Conservation (phyloP, 2,797 vertebrate species). For the Rhynchotus rufescens region DNA sequence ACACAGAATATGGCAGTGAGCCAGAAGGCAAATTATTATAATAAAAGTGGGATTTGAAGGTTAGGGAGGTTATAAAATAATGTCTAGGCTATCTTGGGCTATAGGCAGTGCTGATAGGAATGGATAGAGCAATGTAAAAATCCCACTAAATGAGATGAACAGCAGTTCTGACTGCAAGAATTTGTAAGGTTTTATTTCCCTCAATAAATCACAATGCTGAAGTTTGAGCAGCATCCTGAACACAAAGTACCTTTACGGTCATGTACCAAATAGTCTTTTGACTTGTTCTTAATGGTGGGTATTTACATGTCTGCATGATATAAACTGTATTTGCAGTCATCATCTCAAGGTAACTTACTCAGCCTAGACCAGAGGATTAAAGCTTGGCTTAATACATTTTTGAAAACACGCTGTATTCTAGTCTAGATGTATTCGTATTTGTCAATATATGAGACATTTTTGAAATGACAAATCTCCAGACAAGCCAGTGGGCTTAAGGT, state of each 20-base stretch:
- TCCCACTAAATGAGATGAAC: background rate
- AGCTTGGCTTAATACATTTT: background rate
- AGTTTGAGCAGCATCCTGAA: background rate
- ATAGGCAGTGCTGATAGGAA: background rate
- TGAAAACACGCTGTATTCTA: background rate
- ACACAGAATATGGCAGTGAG: background rate
- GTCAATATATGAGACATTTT: background rate
- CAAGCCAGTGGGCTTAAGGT: background rate
- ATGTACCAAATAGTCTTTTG: background rate
- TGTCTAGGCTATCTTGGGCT: background rate
- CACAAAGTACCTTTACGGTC: background rate
- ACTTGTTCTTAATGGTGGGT: background rate
- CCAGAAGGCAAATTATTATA: constrained; percentile 38
- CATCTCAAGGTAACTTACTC: background rate
- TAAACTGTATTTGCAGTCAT: background rate
- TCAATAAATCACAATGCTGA: constrained; percentile 11
- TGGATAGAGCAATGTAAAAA: background rate
- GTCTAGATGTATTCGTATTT: background rate
- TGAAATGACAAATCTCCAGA: background rate
- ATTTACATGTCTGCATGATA: background rate
- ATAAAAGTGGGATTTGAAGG: background rate
- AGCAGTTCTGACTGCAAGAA: background rate
- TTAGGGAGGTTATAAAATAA: constrained; percentile 2
- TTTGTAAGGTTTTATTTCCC: background rate
- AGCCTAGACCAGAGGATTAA: background rate